Evolutionary conservation across 2,797 vertebrate species (phyloP).

Genomic region (Rhodeus uyekii): DNA sequence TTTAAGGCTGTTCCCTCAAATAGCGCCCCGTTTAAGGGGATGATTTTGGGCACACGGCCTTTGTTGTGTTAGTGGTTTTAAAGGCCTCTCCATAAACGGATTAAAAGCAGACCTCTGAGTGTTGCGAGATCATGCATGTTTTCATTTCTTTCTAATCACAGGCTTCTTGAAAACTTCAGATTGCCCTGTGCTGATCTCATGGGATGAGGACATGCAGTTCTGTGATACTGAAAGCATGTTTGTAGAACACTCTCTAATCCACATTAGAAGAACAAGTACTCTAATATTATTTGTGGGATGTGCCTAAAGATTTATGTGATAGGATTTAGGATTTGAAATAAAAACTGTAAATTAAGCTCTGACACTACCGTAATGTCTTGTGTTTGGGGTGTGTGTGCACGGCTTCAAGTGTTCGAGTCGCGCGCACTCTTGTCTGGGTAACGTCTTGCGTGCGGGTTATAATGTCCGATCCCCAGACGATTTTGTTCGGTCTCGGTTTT

Average conservation of each 20-base stretch:
- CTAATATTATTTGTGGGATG: not conserved
- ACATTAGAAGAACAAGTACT: not conserved
- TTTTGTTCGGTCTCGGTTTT: too few relatives aligned
- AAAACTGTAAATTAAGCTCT: not conserved
- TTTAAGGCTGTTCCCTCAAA: too few relatives aligned
- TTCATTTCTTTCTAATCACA: constrained; percentile 16
- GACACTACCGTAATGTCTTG: too few relatives aligned
- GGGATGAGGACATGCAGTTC: not conserved
- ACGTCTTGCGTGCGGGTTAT: too few relatives aligned
- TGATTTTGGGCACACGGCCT: not conserved
- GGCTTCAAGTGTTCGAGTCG: too few relatives aligned
- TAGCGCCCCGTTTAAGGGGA: too few relatives aligned
- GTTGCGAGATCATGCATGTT: not conserved
- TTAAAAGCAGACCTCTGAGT: constrained; percentile 14
- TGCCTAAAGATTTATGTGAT: not conserved
- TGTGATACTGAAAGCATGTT: not conserved
- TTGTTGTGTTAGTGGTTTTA: constrained; percentile 28
- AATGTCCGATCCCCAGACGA: too few relatives aligned
- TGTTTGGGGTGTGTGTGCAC: too few relatives aligned
- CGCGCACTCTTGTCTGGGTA: too few relatives aligned
- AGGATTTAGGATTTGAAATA: not conserved
- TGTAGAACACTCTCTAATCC: not conserved
- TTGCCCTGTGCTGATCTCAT: constrained; percentile 26
- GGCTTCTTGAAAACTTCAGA: not conserved
- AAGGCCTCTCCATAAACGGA: constrained; percentile 26